Percentiles rank a stretch among this genome's conserved stretches.
These are phyloP conservation scores for Corynorhinus townsendii DNA, from an alignment of 2,113 vertebrate species.

Conservation along the genomic window DNA sequence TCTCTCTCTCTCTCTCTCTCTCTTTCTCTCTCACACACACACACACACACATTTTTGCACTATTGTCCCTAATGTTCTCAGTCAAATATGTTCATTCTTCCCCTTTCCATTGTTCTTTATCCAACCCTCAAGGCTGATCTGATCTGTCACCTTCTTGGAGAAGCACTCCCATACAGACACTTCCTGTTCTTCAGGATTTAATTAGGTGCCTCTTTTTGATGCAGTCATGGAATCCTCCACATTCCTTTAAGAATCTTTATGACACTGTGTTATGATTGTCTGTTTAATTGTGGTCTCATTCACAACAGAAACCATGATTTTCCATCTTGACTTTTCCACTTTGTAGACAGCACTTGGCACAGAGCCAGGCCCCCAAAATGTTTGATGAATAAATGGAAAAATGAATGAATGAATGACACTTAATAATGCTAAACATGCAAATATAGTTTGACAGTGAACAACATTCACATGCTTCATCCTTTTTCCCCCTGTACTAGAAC, in stretches of 20 bases:
- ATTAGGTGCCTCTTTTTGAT: not conserved
- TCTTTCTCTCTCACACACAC: not conserved
- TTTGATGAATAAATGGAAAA: not conserved
- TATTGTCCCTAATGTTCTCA: not conserved
- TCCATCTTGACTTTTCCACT: not conserved
- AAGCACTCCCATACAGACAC: not conserved
- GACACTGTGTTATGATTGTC: not conserved
- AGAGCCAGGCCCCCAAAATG: not conserved
- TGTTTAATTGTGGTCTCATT: not conserved
- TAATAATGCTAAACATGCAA: not conserved
- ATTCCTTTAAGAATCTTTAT: not conserved
- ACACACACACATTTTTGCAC: not conserved
- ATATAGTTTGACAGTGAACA: not conserved
- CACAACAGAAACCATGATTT: not conserved
- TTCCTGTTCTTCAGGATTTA: not conserved
- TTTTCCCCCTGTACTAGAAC: not conserved
- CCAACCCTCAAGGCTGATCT: not conserved
- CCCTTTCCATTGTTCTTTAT: not conserved
- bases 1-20: not conserved
- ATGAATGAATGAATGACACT: not conserved
- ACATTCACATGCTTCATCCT: rapidly evolving
- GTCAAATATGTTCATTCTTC: not conserved
- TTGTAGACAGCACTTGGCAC: not conserved
- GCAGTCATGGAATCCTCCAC: rapidly evolving
- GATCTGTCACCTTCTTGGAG: not conserved